Evolutionary conservation across 2,797 vertebrate genomes (phyloP).

Genomic region (Pseudopleuronectes americanus): DNA sequence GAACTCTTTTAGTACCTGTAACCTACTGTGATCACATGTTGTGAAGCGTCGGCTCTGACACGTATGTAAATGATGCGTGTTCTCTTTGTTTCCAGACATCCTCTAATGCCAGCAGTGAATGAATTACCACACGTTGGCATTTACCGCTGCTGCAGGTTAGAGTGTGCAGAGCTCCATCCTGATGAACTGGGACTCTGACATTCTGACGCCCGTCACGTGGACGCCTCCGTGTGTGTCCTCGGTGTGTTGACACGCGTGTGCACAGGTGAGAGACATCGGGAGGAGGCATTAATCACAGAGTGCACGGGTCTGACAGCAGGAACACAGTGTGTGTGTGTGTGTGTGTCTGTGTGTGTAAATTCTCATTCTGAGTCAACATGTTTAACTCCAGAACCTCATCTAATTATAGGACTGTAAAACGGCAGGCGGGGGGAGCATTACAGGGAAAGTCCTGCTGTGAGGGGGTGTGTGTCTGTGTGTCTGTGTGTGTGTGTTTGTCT

Average conservation of each 20-base stretch:
- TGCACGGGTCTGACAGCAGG: neutral
- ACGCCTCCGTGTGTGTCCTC: too few relatives aligned
- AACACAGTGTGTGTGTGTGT: neutral
- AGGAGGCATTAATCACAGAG: conserved; percentile 24
- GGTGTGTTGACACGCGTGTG: neutral
- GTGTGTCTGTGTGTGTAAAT: conserved; percentile 9
- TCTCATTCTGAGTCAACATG: conserved; percentile 16
- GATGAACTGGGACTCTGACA: conserved; percentile 39
- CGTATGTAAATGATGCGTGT: neutral
- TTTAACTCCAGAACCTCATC: conserved; percentile 52
- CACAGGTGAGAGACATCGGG: conserved; percentile 1
- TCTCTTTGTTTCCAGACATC: neutral
- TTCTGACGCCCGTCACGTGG: conserved; percentile 28
- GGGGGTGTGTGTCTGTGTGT: neutral
- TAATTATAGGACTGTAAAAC: conserved; percentile 37
- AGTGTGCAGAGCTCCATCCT: conserved; percentile 12
- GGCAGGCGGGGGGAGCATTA: neutral
- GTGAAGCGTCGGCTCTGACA: too few relatives aligned
- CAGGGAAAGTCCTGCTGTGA: conserved; percentile 14
- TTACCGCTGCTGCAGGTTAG: conserved; percentile 3
- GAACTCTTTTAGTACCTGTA: too few relatives aligned
- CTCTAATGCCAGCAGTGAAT: conserved; percentile 10
- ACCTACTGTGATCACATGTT: too few relatives aligned
- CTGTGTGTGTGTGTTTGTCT: conserved; percentile 2
- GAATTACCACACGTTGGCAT: conserved; percentile 9